Conservation (phyloP, 2,888 invertebrate genomes). For the Agrochola litura region DNA sequence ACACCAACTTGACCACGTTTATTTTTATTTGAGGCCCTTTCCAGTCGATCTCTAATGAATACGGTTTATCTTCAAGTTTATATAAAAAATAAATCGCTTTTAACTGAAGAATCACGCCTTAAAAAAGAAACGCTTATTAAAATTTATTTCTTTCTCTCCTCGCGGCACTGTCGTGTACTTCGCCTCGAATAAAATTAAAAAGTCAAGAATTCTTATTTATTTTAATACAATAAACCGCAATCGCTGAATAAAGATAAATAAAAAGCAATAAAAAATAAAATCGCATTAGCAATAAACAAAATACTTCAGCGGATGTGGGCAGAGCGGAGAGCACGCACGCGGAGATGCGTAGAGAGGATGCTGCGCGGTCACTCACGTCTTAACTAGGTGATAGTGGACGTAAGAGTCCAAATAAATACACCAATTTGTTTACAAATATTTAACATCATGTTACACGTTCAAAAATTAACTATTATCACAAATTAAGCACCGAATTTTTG, state of each 20-base stretch:
- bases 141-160: conserved; percentile 90
- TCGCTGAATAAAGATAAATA: conserved; percentile 91
- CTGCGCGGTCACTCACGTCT: conserved; percentile 27
- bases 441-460: neutral
- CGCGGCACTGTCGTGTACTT: conserved; percentile 89
- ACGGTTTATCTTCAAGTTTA: conserved; percentile 90
- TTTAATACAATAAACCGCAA: conserved; percentile 91
- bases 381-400: neutral
- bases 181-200: conserved; percentile 90
- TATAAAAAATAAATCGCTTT: conserved; percentile 91
- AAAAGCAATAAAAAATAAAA: conserved; percentile 91
- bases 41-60: conserved; percentile 90
- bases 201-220: conserved; percentile 91
- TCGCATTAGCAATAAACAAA: conserved; percentile 91
- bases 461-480: neutral
- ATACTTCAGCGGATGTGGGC: conserved; percentile 91
- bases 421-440: neutral
- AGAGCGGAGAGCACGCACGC: conserved; percentile 84
- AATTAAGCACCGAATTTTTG: neutral
- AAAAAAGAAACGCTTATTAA: conserved; percentile 91
- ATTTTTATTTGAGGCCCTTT: conserved; percentile 89
- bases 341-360: conserved; percentile 79
- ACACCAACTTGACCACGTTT: conserved; percentile 88
- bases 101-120: conserved; percentile 91
- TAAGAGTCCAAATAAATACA: neutral